These are phyloP conservation scores for human DNA, from an alignment of 2,113 vertebrate genomes.

Conservation along the genomic window GRCh38 chr6:113584501-113585000, in stretches of 20 bases:
- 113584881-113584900: conserved; percentile 42
- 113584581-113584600: not conserved
- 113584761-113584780: not conserved
- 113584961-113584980: conserved; percentile 41
- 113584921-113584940: conserved; percentile 52
- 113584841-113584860: conserved; percentile 7
- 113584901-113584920: not conserved
- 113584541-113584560: not conserved
- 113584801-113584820: conserved; percentile 23
- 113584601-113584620: not conserved
- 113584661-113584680: not conserved
- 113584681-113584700: not conserved
- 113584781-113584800: conserved; percentile 27
- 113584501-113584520: not conserved
- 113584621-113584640: not conserved
- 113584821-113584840: conserved; percentile 49
- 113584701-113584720: conserved; percentile 18
- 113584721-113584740: conserved; percentile 20
- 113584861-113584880: not conserved
- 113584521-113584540: not conserved
- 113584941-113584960: conserved; percentile 12
- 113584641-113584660: not conserved
- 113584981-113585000: not conserved
- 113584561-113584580: not conserved
- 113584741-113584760: conserved; percentile 27